Evolutionary conservation across 2,888 invertebrate genomes (phyloP).

Genomic region (Melinaea marsaeus): DNA sequence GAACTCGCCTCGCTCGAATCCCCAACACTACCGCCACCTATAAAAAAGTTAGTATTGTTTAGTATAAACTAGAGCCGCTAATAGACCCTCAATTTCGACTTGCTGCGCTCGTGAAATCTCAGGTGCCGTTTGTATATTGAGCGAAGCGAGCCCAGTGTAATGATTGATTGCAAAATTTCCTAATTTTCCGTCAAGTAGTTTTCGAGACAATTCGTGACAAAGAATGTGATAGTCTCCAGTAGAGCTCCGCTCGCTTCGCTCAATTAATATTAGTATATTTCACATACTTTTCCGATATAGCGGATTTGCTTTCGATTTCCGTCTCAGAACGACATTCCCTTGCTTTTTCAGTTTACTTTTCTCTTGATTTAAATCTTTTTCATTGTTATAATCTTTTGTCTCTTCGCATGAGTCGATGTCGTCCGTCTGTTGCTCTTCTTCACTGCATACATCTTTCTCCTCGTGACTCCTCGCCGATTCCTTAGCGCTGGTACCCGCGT

Average conservation of each 20-base stretch:
- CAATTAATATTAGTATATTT: neutral
- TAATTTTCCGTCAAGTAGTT: too few relatives aligned
- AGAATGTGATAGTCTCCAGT: too few relatives aligned
- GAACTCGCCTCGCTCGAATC: constrained; percentile 66
- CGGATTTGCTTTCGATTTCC: constrained; percentile 82
- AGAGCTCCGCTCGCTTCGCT: too few relatives aligned
- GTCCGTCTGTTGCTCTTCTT: constrained; percentile 74
- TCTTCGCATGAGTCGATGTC: constrained; percentile 60
- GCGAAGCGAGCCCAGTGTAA: too few relatives aligned
- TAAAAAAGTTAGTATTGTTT: too few relatives aligned
- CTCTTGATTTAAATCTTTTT: constrained; percentile 53
- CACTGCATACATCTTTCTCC: constrained; percentile 84
- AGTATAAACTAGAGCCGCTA: too few relatives aligned
- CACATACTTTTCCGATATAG: constrained; percentile 81
- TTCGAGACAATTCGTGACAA: too few relatives aligned
- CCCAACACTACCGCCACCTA: constrained; percentile 79
- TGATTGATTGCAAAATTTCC: too few relatives aligned
- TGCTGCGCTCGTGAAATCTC: too few relatives aligned
- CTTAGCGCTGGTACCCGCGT: constrained; percentile 83
- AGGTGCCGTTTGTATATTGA: too few relatives aligned
- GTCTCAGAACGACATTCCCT: constrained; percentile 77
- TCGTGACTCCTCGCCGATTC: constrained; percentile 84
- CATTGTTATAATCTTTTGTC: constrained; percentile 57
- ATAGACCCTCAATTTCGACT: too few relatives aligned
- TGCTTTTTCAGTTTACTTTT: constrained; percentile 61